phyloP scores from a whole-genome alignment of 2,797 vertebrate species.

The Tokudaia tokunoshimensis region DNA sequence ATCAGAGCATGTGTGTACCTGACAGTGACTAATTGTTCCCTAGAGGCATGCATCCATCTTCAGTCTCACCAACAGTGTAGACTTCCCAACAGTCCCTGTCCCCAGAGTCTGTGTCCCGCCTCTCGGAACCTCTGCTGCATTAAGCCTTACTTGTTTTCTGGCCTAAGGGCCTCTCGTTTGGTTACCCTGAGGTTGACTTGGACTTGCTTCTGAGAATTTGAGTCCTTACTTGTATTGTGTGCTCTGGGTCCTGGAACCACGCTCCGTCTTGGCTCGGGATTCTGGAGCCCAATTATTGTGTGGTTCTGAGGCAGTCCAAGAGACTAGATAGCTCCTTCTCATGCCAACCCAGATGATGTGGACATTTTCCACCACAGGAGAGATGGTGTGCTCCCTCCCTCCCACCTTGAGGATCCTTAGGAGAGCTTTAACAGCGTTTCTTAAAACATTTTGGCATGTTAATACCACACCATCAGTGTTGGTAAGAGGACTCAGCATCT shows the following conservation, averaged over 20 bases:
- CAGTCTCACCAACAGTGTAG: not conserved
- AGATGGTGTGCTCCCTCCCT: not conserved
- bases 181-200: not conserved
- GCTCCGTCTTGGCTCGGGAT: not conserved
- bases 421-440: slow-evolving; percentile 1
- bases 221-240: not conserved
- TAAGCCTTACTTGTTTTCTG: not conserved
- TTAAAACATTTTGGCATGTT: slow-evolving; percentile 57
- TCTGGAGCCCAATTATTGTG: not conserved
- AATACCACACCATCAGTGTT: not conserved
- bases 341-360: not conserved
- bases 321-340: not conserved
- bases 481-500: slow-evolving; percentile 59
- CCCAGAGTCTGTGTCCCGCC: not conserved
- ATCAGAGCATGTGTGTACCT: not conserved
- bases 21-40: not conserved
- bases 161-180: not conserved
- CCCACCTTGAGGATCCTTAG: slow-evolving; percentile 6
- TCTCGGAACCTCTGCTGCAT: not conserved
- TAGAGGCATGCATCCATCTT: not conserved
- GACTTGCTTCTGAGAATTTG: not conserved
- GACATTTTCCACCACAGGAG: slow-evolving; percentile 39
- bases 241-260: not conserved
- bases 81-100: not conserved
- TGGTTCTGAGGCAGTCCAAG: not conserved